Conservation (phyloP, 1,140 invertebrate genomes). For the Drosophila guanche region DNA sequence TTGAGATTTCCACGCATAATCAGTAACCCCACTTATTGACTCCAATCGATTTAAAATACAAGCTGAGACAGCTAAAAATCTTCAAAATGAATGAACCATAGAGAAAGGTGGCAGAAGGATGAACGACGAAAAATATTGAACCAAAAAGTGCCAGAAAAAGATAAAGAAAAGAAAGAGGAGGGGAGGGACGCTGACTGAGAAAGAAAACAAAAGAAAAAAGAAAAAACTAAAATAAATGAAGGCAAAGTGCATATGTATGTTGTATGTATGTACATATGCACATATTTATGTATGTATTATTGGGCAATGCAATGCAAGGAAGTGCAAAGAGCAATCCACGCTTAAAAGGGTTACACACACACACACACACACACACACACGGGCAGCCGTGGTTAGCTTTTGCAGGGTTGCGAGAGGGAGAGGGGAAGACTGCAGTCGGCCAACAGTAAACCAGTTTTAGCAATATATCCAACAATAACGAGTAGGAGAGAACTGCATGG, state of each 20-base stretch:
- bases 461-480: conserved; percentile 36
- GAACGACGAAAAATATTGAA: not conserved
- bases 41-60: not conserved
- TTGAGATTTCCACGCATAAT: not conserved
- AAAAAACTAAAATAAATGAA: not conserved
- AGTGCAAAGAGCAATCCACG: conserved; percentile 25
- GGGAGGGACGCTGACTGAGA: not conserved
- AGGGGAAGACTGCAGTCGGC: conserved; percentile 33
- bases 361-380: not conserved
- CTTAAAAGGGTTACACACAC: conserved; percentile 51
- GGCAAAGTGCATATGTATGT: not conserved
- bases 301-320: conserved; percentile 20
- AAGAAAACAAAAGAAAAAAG: not conserved
- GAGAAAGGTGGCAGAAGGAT: not conserved
- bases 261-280: not conserved
- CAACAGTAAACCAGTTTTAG: conserved; percentile 68
- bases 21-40: not conserved
- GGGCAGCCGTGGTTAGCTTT: not conserved
- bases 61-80: not conserved
- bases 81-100: not conserved
- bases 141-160: not conserved
- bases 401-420: conserved; percentile 1
- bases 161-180: not conserved
- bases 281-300: conserved; percentile 8
- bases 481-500: conserved; percentile 11